Percentiles rank a stretch among this genome's conserved stretches.
Evolutionary conservation across 2,797 vertebrate species (phyloP).

Genomic region (Loris lydekkerianus): DNA sequence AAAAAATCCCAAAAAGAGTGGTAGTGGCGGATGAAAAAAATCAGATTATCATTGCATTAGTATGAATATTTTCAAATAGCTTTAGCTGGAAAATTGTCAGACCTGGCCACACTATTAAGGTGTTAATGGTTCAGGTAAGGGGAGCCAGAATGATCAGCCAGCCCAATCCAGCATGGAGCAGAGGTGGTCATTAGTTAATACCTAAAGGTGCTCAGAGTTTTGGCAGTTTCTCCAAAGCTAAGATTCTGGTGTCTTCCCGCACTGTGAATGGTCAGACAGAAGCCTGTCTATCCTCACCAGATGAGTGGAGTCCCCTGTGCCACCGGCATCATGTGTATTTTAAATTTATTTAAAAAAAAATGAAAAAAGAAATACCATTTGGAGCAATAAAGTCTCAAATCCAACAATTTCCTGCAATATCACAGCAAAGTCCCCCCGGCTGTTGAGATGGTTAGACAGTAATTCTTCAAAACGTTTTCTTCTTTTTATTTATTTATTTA

Average conservation of each 20-base stretch:
- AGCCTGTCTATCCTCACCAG: constrained; percentile 47
- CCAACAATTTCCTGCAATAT: constrained; percentile 69
- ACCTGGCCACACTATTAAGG: background rate
- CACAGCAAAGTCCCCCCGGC: background rate
- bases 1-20: background rate
- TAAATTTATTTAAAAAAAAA: constrained; percentile 68
- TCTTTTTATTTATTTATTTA: background rate
- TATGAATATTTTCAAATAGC: background rate
- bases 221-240: constrained; percentile 12
- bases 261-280: constrained; percentile 43
- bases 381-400: constrained; percentile 65
- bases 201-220: background rate
- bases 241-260: background rate
- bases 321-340: background rate
- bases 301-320: constrained; percentile 23
- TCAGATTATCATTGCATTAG: background rate
- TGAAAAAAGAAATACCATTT: constrained; percentile 67
- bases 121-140: background rate
- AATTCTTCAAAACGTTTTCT: constrained; percentile 68
- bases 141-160: background rate
- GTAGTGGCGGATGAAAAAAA: background rate
- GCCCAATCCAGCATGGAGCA: background rate
- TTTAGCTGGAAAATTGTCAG: background rate
- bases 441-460: constrained; percentile 44
- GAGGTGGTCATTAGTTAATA: constrained; percentile 6